Evolutionary conservation across 2,888 invertebrate species (phyloP).

Genomic region (Dasypogon diadema): DNA sequence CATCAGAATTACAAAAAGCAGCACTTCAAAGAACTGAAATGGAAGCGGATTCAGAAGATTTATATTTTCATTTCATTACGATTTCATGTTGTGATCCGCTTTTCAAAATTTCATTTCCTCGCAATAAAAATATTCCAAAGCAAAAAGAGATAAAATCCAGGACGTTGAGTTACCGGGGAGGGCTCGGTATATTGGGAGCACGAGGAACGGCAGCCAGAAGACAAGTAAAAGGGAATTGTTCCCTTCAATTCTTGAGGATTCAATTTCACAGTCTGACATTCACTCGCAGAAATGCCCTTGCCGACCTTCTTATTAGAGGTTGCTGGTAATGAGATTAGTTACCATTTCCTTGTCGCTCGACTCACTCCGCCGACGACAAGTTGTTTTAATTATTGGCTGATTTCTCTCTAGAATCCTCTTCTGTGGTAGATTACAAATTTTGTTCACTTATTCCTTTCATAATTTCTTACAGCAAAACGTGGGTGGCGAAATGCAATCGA

Average conservation of each 20-base stretch:
- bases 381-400: slow-evolving; percentile 34
- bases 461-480: slow-evolving; percentile 62
- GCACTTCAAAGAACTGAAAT: background rate
- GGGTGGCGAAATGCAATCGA: slow-evolving; percentile 69
- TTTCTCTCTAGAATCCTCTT: background rate
- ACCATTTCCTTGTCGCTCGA: background rate
- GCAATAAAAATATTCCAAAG: slow-evolving; percentile 48
- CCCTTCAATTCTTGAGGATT: slow-evolving; percentile 19
- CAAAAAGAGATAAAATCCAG: slow-evolving; percentile 17
- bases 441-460: slow-evolving; percentile 26
- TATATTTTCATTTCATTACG: slow-evolving; percentile 54
- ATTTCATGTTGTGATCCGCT: slow-evolving; percentile 54
- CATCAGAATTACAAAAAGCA: background rate
- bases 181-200: background rate
- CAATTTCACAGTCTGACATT: slow-evolving; percentile 36
- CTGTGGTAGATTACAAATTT: background rate
- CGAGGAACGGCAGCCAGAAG: background rate
- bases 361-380: background rate
- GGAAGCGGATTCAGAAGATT: slow-evolving; percentile 41
- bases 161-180: background rate
- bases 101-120: slow-evolving; percentile 53
- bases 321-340: slow-evolving; percentile 33
- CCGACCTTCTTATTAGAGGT: slow-evolving; percentile 37
- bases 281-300: slow-evolving; percentile 22
- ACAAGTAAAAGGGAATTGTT: slow-evolving; percentile 12